Conservation (phyloP, 2,797 vertebrate genomes). For the Sebastes kiyomatsui region DNA sequence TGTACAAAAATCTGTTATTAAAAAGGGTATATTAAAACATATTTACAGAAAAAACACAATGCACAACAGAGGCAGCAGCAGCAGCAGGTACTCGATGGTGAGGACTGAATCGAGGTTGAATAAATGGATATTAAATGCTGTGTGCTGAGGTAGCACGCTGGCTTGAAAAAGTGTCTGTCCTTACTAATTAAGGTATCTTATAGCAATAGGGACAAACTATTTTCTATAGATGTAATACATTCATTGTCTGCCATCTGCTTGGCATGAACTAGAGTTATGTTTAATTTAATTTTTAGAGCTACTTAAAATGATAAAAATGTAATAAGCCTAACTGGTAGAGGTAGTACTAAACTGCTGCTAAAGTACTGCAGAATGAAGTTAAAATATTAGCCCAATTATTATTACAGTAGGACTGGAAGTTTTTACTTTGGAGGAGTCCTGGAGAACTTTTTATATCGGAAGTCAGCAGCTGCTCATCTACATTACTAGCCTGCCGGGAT, state of each 20-base stretch:
- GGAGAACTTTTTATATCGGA: background rate
- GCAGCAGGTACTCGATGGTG: background rate
- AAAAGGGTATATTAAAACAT: background rate
- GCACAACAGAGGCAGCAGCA: background rate
- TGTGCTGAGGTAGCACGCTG: background rate
- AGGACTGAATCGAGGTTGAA: background rate
- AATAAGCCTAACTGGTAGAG: background rate
- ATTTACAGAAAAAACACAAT: background rate
- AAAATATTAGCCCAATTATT: background rate
- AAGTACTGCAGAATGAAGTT: background rate
- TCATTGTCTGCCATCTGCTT: background rate
- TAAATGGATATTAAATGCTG: background rate
- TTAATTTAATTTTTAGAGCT: background rate
- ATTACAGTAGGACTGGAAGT: background rate
- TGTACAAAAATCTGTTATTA: background rate
- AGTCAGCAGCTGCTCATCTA: constrained; percentile 11
- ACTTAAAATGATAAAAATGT: background rate
- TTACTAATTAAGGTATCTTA: background rate
- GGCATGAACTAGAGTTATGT: background rate
- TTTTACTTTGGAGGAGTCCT: background rate
- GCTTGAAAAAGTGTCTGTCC: background rate
- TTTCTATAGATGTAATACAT: background rate
- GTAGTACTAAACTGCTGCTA: background rate
- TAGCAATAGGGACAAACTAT: background rate
- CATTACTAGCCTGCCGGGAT: constrained; percentile 9